Evolutionary conservation across 2,113 vertebrate genomes (phyloP).

Genomic region (Dermatemys mawii): DNA sequence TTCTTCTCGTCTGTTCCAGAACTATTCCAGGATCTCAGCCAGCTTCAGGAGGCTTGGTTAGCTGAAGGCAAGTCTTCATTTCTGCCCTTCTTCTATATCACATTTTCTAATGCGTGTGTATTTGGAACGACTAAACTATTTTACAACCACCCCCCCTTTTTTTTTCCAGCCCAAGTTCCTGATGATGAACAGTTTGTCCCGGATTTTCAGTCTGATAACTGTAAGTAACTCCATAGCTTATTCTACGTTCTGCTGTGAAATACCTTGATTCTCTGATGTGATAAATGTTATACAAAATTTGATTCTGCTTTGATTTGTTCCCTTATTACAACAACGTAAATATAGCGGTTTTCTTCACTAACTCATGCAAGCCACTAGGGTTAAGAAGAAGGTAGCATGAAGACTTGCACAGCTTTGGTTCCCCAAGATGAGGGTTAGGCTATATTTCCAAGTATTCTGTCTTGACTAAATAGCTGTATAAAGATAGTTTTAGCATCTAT

Average conservation of each 20-base stretch:
- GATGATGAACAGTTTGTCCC: conserved; percentile 98
- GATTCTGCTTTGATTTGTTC: background rate
- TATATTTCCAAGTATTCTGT: background rate
- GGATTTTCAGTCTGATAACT: conserved; percentile 96
- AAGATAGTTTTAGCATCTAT: rapidly evolving
- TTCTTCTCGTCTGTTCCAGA: conserved; percentile 82
- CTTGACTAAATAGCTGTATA: background rate
- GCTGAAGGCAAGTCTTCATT: conserved; percentile 89
- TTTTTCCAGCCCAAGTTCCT: conserved; percentile 91
- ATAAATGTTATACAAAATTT: background rate
- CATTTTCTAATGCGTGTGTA: conserved; percentile 37
- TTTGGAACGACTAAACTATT: background rate
- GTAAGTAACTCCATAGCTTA: conserved; percentile 84
- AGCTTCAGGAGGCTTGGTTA: conserved; percentile 98
- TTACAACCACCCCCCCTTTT: conserved; percentile 14
- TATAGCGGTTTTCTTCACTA: background rate
- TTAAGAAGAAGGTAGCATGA: background rate
- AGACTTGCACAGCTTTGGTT: background rate
- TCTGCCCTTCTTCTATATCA: conserved; percentile 24
- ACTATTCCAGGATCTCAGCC: conserved; percentile 97
- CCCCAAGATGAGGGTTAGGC: background rate
- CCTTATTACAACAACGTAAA: background rate
- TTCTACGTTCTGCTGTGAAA: background rate
- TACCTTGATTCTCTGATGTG: background rate
- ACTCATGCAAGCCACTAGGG: rapidly evolving